Base-by-base conservation (phyloP, 1,140 invertebrate species). In the fruit fly (Drosophila melanogaster) region DNA sequence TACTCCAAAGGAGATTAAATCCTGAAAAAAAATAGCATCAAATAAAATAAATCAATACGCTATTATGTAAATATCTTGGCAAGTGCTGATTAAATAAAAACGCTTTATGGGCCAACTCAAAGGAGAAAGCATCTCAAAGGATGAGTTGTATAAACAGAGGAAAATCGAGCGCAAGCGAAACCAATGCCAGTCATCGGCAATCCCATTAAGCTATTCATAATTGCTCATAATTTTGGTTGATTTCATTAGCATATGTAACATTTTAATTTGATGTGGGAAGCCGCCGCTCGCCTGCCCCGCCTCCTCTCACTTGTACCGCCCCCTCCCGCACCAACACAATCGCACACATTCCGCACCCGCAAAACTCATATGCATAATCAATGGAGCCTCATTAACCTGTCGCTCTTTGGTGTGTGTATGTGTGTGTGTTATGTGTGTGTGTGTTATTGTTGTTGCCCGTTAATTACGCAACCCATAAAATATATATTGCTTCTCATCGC, bases 181-280 rank as follows among this genome's bases (percentile, higher is more conserved):
- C 51, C 72, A 73, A 61, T 51, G 49, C 51, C 67, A 60, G 33
- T 46, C 43, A 64, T 47, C 62, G 60, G 47, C 54, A 73, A 77
- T 76, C 69, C 72, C 66, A 85, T 84, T 81, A 80, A 85, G 59
- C 77, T 86, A 86, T 85, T 86, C 76, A 79, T 87, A 89, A 87
- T 83, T 86, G 83, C 75, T 86, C 84, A 87, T 87, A 87, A 86
- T 87, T 87, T 87, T 83, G 71, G 79, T 70, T 87, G 83, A 87
- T 87, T 87, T 89, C 79, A 83, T 86, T 85, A 86, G 81, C 81
- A 85, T 86, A 86, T 86, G 77, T 77, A 86, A 69, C 81, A 70
- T 89, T 71, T 87, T 89, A 73, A 87, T 79, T 89, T 86, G 70
- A 87, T 83, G 80, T 76, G 80, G 54, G 76, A 74, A 79, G 76